A percentile compares a stretch with the other conserved stretches of the same genome.
Evolutionary conservation across 2,113 vertebrate species (phyloP).

Genomic region (Okapia johnstoni): DNA sequence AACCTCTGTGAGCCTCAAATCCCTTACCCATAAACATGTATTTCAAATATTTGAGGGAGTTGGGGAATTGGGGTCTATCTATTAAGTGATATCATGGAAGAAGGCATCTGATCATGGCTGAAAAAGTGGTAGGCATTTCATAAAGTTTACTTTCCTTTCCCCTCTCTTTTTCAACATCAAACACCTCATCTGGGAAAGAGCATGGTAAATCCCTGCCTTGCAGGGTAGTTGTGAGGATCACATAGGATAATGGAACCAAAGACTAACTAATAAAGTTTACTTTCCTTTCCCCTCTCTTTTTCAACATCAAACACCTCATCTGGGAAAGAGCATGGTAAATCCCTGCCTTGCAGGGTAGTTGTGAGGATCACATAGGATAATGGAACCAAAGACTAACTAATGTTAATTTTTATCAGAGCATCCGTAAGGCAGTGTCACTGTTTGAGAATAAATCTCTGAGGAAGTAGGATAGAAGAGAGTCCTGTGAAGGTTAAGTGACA

Average conservation of each 20-base stretch:
- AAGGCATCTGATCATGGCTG: neutral
- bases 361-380: neutral
- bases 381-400: neutral
- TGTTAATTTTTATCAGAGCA: neutral
- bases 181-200: neutral
- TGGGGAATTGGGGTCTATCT: neutral
- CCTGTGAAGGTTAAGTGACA: neutral
- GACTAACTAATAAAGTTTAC: neutral
- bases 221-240: neutral
- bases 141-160: neutral
- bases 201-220: neutral
- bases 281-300: neutral
- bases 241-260: neutral
- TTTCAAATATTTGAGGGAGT: neutral
- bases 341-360: neutral
- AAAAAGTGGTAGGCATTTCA: neutral
- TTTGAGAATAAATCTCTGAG: neutral
- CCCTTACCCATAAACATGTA: neutral
- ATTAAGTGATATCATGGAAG: neutral
- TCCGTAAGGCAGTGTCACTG: neutral
- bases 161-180: neutral
- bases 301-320: neutral
- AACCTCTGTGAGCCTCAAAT: constrained; percentile 13
- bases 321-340: neutral
- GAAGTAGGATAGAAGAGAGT: neutral